Percentiles rank a stretch among this genome's conserved stretches.
phyloP scores from a whole-genome alignment of 2,113 vertebrate genomes.

The Pardalotus punctatus region DNA sequence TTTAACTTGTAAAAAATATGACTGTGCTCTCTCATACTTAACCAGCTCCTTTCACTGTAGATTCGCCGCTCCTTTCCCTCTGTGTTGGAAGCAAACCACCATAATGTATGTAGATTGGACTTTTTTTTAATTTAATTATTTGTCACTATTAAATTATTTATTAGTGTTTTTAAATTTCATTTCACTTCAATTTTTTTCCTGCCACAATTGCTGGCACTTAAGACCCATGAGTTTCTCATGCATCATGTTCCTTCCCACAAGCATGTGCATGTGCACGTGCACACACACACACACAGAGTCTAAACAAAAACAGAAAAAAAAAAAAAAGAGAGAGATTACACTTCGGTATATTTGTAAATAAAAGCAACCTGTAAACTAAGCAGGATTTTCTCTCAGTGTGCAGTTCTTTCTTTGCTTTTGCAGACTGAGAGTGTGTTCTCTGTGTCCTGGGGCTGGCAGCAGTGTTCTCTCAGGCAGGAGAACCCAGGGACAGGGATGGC shows the following conservation, averaged over 20 bases:
- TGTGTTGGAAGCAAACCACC: slow-evolving; percentile 32
- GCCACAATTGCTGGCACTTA: slow-evolving; percentile 22
- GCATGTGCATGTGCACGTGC: accelerated
- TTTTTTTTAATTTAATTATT: slow-evolving; percentile 80
- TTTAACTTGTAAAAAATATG: slow-evolving; percentile 77
- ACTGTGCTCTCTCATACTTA: slow-evolving; percentile 64
- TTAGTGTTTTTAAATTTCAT: slow-evolving; percentile 75
- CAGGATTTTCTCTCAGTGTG: not conserved
- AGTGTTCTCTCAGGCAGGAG: accelerated
- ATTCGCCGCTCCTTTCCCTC: not conserved
- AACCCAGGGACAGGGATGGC: accelerated
- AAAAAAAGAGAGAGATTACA: slow-evolving; percentile 68
- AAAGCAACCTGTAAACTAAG: slow-evolving; percentile 76
- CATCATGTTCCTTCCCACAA: slow-evolving; percentile 42
- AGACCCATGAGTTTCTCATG: slow-evolving; percentile 15
- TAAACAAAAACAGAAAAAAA: slow-evolving; percentile 37
- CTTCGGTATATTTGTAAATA: slow-evolving; percentile 84
- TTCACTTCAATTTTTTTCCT: slow-evolving; percentile 43
- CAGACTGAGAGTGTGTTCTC: not conserved
- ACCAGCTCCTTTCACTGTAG: slow-evolving; percentile 57
- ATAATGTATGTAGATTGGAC: slow-evolving; percentile 59
- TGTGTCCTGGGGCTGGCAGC: not conserved
- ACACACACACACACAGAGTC: not conserved
- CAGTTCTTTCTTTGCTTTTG: slow-evolving; percentile 10
- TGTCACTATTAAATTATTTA: slow-evolving; percentile 87